phyloP scores from a whole-genome alignment of 2,113 vertebrate genomes.

The Calypte anna region DNA sequence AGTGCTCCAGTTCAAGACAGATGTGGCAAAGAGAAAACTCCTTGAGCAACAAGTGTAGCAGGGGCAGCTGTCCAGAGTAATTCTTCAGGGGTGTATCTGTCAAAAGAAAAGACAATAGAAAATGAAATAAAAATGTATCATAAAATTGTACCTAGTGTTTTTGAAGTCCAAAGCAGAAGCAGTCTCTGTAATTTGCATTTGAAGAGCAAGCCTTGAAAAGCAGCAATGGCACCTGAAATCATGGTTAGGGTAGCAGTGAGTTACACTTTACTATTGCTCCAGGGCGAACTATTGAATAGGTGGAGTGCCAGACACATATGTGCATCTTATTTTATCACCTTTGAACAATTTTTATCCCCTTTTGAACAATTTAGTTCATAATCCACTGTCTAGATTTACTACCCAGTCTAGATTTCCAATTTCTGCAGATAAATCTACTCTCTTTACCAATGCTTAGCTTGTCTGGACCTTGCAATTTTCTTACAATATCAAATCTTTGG shows the following conservation, averaged over 20 bases:
- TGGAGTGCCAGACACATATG: not conserved
- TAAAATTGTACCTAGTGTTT: not conserved
- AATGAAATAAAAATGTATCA: not conserved
- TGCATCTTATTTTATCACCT: not conserved
- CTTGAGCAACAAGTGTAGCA: not conserved
- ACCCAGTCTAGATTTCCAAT: not conserved
- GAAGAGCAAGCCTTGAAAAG: not conserved
- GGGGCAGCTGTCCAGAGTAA: not conserved
- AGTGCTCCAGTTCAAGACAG: not conserved
- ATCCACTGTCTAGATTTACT: not conserved
- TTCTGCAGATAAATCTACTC: not conserved
- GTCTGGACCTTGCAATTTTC: not conserved
- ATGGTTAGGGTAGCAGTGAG: fast-evolving
- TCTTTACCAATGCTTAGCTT: not conserved
- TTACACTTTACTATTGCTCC: not conserved
- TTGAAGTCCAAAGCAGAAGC: not conserved
- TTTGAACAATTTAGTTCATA: not conserved
- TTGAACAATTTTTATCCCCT: not conserved
- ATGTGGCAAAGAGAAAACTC: not conserved
- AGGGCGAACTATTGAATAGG: not conserved
- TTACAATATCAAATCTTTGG: not conserved
- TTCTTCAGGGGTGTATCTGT: not conserved
- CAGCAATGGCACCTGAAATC: not conserved
- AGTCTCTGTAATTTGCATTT: not conserved
- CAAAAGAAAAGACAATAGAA: not conserved